Base-by-base conservation (phyloP, 2,113 vertebrate genomes). In the Tragulus kanchil region DNA sequence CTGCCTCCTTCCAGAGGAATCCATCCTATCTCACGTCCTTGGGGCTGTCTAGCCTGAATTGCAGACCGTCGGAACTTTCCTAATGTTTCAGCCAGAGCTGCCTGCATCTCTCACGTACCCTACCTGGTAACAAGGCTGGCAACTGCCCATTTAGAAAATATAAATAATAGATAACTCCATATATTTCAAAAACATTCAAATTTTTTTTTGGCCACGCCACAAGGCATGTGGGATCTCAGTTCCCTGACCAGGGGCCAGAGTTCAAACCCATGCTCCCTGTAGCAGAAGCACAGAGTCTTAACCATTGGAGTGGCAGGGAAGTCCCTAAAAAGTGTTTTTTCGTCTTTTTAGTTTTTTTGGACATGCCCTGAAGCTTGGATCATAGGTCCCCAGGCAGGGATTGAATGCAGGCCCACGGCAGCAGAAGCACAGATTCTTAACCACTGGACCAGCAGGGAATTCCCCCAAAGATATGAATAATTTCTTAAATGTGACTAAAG, bases 231-330 rank as follows among this genome's bases (percentile, higher is more conserved):
- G 10, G 69, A 45, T 23, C 69, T 71, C 19, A 45, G 69, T 23
- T 45, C 19, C 69, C 69, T 71, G 19, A 45, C 19, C 19, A 6
- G 69, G 19, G 36, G 9, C 3, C 36, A 71, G 36, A 45, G 69
- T 42, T 45, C 36, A 23, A 71, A 45, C 45, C 36, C 19, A 45
- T 71, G 69, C 3, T 71, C 19, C 69, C 23, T 23, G 36, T 21
- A 23, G 36, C 3, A 0, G 5, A 71, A 71, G 10, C 0, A 0
- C 10, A 45, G 36, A 71, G 12, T 71, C 69, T 71, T 23, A 71
- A 23, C 36, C 3, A 0, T 13, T 45, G 36, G 36, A 45, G 9
- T 36, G 42, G 10, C 10, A 45, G 10, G 10, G 69, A 71, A 45
- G 69, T 25, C 69, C 69, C 19, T 21, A 13, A 23, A 23, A 71